Percentiles rank a stretch among this genome's conserved stretches.
Conservation (phyloP, 2,888 invertebrate species). For the Malthinus seriepunctatus region DNA sequence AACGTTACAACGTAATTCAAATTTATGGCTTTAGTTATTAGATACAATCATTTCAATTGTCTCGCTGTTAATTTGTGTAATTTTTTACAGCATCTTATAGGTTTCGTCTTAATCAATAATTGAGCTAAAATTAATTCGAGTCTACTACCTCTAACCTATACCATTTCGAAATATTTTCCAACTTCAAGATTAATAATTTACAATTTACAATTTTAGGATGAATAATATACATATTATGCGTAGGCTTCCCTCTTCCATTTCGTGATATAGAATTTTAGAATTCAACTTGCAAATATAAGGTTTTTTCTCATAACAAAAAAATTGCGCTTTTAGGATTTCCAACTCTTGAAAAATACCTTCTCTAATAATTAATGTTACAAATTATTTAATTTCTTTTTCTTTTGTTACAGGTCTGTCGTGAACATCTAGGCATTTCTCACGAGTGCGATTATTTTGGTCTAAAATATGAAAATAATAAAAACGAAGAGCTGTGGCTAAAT, state of each 20-base stretch:
- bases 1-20: too few relatives aligned
- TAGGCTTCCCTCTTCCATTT: background rate
- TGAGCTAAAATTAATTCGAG: background rate
- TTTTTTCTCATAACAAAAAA: background rate
- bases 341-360: background rate
- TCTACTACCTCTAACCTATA: background rate
- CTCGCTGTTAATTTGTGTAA: too few relatives aligned
- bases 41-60: too few relatives aligned
- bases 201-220: too few relatives aligned
- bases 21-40: too few relatives aligned
- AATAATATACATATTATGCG: too few relatives aligned
- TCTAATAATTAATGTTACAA: background rate
- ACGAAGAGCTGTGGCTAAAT: slow-evolving; percentile 85
- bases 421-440: slow-evolving; percentile 78
- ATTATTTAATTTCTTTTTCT: slow-evolving; percentile 20
- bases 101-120: background rate
- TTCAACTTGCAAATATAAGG: background rate
- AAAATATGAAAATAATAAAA: slow-evolving; percentile 62
- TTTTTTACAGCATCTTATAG: background rate
- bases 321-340: background rate
- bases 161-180: too few relatives aligned
- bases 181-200: too few relatives aligned
- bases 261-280: background rate
- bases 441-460: slow-evolving; percentile 90
- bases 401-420: slow-evolving; percentile 73